phyloP scores from a whole-genome alignment of 1,140 invertebrate species.

The Berghia stephanieae region DNA sequence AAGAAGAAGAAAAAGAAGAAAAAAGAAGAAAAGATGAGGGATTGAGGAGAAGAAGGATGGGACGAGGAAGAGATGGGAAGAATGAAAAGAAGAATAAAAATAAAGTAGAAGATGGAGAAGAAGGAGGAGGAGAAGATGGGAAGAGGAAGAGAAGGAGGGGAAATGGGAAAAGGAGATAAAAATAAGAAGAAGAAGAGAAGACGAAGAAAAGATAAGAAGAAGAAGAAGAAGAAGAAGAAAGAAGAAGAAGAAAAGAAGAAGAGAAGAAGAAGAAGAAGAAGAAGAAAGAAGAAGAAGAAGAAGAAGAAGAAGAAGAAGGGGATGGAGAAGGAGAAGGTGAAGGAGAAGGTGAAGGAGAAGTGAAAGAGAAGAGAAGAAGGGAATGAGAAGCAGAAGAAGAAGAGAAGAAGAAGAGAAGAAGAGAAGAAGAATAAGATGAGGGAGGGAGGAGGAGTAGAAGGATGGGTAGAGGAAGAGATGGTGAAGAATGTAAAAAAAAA shows the following conservation, averaged over 20 bases:
- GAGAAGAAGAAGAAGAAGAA: slow-evolving; percentile 7
- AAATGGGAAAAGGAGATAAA: background rate
- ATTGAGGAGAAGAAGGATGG: too few relatives aligned
- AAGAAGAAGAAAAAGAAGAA: slow-evolving; percentile 11
- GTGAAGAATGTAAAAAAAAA: background rate
- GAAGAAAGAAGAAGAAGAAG: background rate
- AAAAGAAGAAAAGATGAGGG: background rate
- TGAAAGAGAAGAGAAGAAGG: background rate
- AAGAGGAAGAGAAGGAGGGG: background rate
- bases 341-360: background rate
- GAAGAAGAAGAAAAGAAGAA: slow-evolving; percentile 8
- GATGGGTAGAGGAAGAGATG: background rate
- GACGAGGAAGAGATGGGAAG: too few relatives aligned
- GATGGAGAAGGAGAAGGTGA: background rate
- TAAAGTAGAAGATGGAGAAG: background rate
- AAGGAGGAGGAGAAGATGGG: background rate
- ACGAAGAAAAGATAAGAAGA: background rate
- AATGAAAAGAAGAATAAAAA: too few relatives aligned
- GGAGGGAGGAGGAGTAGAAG: background rate
- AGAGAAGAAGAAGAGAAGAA: background rate
- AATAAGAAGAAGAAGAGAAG: slow-evolving; percentile 4
- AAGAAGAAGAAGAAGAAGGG: background rate
- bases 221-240: slow-evolving; percentile 1
- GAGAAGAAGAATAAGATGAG: background rate
- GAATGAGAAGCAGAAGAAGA: background rate